Evolutionary conservation across 2,888 invertebrate genomes (phyloP), one percentile per base, ranked within the genome.

Genomic region (Pandemis cinnamomeana): DNA sequence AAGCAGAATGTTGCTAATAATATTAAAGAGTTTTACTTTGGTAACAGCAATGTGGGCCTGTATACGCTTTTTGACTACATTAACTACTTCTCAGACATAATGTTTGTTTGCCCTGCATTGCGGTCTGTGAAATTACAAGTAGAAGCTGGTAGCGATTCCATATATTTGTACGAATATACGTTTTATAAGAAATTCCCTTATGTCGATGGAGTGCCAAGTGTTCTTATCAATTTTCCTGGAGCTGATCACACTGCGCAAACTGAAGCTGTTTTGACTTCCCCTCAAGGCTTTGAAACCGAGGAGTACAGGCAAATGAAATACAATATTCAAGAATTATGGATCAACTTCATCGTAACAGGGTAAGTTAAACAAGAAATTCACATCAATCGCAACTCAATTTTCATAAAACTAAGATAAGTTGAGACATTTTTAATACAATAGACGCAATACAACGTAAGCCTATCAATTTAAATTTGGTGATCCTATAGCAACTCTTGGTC

Each of bases 241-340:
- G 86, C 86, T 13, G 58, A 74, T 6, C 86, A 87, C 67, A 82
- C 83, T 60, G 81, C 80, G 5, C 86, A 87, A 69, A 76, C 81
- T 5, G 2, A 13, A 7, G 84, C 85, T 2, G 72, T 87, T 7
- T 58, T 78, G 85, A 82, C 71, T 6, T 1, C 2, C 8, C 62
- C 42, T 7, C 3, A 10, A 46, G 20, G 15, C 13, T 20, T 46
- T 20, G 44, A 44, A 6, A 44, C 63, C 44, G 63, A 63, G n/a
- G 63, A 63, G 15, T 63, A 63, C 44, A 15, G 8, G n/a, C 13
- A 53, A n/a, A 53, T 66, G 41, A 66, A 27, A 53, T 1, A 6
- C 2, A 41, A 27, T n/a, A 53, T 53, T n/a, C 3, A 27, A 4
- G 51, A 66, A 5, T n/a, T 53, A 51, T 51, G 51, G 51, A n/a